Evolutionary conservation across 2,113 vertebrate genomes (phyloP).

Genomic region (Ammodytes dubius): DNA sequence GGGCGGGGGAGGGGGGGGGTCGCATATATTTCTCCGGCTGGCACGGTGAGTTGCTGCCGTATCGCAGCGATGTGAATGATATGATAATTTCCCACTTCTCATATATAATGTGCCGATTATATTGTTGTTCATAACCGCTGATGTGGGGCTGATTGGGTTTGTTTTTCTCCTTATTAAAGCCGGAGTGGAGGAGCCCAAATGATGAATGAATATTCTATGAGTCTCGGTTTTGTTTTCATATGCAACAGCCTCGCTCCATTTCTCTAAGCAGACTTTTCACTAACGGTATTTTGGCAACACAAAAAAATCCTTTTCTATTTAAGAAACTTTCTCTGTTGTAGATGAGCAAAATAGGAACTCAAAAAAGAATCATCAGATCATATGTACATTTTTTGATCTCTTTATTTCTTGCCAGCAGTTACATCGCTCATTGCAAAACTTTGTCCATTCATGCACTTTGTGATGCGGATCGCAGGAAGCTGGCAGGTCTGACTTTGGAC

Average conservation of each 20-base stretch:
- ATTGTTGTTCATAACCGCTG: constrained; percentile 65
- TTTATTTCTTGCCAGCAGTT: constrained; percentile 16
- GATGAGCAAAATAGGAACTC: constrained; percentile 23
- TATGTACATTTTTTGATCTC: constrained; percentile 29
- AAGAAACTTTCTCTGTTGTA: background rate
- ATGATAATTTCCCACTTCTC: constrained; percentile 61
- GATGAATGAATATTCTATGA: constrained; percentile 77
- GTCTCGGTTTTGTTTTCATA: constrained; percentile 61
- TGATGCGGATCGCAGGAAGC: constrained; percentile 5
- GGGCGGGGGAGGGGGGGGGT: background rate
- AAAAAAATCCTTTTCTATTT: constrained; percentile 8
- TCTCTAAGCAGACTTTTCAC: constrained; percentile 21
- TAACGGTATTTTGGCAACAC: background rate
- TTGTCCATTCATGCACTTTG: background rate
- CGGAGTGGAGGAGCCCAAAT: constrained; percentile 47
- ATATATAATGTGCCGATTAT: constrained; percentile 67
- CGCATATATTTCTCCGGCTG: constrained; percentile 8
- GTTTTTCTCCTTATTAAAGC: constrained; percentile 74
- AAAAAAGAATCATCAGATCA: constrained; percentile 15
- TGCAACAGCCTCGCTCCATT: constrained; percentile 60
- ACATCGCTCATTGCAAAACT: constrained; percentile 23
- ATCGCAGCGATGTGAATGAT: constrained; percentile 42
- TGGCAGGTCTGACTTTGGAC: constrained; percentile 53
- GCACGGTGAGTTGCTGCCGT: constrained; percentile 34
- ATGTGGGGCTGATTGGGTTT: constrained; percentile 74